Evolutionary conservation across 2,888 invertebrate genomes (phyloP).

Genomic region (Dioctria rufipes): DNA sequence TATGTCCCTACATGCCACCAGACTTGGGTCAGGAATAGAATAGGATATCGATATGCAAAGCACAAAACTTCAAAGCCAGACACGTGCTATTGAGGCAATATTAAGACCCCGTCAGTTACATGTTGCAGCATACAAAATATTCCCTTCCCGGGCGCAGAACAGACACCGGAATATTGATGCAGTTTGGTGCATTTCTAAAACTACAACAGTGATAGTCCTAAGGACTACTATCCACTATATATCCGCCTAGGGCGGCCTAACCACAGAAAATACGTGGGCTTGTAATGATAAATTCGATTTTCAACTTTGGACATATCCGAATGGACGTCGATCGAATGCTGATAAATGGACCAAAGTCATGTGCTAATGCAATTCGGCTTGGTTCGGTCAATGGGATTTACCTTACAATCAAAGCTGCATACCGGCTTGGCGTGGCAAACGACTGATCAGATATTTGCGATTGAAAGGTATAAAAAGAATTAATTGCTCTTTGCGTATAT

Average conservation of each 20-base stretch:
- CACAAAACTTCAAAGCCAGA: conserved; percentile 1
- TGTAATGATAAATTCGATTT: conserved; percentile 53
- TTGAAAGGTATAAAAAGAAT: conserved; percentile 25
- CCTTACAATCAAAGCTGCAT: not conserved
- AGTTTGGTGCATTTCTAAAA: conserved; percentile 38
- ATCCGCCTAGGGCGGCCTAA: conserved; percentile 6
- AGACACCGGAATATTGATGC: conserved; percentile 8
- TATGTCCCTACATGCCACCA: not conserved
- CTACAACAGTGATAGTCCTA: not conserved
- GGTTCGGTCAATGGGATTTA: conserved; percentile 1
- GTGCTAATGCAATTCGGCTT: conserved; percentile 50
- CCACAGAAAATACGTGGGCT: conserved; percentile 36
- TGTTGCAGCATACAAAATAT: conserved; percentile 18
- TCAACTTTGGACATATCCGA: conserved; percentile 49
- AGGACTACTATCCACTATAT: not conserved
- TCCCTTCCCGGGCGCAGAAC: not conserved
- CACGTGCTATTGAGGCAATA: conserved; percentile 38
- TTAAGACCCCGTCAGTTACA: conserved; percentile 27
- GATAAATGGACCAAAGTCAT: conserved; percentile 54
- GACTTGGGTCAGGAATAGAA: not conserved
- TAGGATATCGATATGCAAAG: conserved; percentile 14
- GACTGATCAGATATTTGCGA: not conserved
- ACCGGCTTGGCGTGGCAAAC: not conserved
- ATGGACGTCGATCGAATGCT: conserved; percentile 37
- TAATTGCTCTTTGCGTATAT: conserved; percentile 35